phyloP scores from a whole-genome alignment of 2,797 vertebrate genomes.

The Gastrophryne carolinensis region DNA sequence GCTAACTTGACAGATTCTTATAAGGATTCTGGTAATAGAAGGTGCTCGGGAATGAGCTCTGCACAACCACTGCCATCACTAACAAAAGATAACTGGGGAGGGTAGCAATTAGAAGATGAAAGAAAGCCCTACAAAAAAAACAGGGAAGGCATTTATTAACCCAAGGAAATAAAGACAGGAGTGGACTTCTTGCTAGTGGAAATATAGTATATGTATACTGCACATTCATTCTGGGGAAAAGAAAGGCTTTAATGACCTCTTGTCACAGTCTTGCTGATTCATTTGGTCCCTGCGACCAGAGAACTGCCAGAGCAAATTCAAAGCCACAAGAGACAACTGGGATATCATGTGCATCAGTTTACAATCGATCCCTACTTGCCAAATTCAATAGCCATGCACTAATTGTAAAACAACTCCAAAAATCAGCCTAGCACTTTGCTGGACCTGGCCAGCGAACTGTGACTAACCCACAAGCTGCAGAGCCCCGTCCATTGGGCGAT shows the following conservation, averaged over 20 bases:
- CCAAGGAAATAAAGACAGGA: not conserved
- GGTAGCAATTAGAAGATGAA: not conserved
- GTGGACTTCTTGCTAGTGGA: not conserved
- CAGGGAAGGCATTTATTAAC: not conserved
- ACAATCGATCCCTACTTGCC: not conserved
- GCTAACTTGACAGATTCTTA: not conserved
- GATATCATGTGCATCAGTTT: not conserved
- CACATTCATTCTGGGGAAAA: not conserved
- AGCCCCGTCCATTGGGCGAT: too few relatives aligned
- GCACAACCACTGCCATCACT: not conserved
- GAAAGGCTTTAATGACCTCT: constrained; percentile 1
- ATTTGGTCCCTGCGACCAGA: not conserved
- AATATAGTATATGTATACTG: not conserved
- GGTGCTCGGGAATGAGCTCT: not conserved
- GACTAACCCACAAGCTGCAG: too few relatives aligned
- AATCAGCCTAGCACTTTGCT: too few relatives aligned
- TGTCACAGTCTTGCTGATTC: constrained; percentile 12
- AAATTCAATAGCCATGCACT: not conserved
- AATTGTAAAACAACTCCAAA: not conserved
- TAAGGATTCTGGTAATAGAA: not conserved
- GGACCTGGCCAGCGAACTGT: too few relatives aligned
- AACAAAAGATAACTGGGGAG: not conserved
- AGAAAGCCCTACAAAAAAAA: not conserved
- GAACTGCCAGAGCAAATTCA: not conserved
- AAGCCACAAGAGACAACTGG: not conserved